Conservation (phyloP, 1,140 invertebrate species). For the Trichonephila clavipes region DNA sequence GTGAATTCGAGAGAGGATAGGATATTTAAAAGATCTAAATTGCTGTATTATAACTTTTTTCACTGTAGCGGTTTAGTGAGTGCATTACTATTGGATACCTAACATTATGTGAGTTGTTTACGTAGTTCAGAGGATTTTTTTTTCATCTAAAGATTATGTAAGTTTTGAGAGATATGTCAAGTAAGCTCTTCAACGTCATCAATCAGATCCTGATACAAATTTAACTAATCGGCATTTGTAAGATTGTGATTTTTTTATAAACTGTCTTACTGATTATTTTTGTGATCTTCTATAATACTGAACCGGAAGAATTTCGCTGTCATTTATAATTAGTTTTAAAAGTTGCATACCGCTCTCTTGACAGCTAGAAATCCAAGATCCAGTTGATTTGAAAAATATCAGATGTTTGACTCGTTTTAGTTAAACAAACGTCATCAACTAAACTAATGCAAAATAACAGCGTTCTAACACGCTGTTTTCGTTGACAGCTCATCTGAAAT, state of each 20-base stretch:
- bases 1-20: constrained; percentile 23
- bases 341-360: background rate
- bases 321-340: background rate
- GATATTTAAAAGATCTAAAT: constrained; percentile 51
- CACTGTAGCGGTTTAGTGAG: background rate
- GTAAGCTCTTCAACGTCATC: constrained; percentile 71
- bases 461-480: constrained; percentile 34
- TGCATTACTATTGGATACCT: constrained; percentile 38
- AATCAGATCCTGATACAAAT: constrained; percentile 16
- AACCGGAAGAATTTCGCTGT: background rate
- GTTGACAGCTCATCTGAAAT: constrained; percentile 50
- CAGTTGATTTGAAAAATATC: background rate
- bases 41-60: constrained; percentile 5
- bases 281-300: background rate
- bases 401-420: background rate
- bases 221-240: constrained; percentile 4
- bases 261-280: background rate
- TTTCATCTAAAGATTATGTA: background rate
- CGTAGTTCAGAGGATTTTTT: background rate
- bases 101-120: constrained; percentile 57
- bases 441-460: constrained; percentile 36
- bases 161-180: constrained; percentile 61
- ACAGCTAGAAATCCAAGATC: background rate
- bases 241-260: background rate
- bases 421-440: background rate